phyloP scores from a whole-genome alignment of 2,797 vertebrate species.

The Bovichtus diacanthus region DNA sequence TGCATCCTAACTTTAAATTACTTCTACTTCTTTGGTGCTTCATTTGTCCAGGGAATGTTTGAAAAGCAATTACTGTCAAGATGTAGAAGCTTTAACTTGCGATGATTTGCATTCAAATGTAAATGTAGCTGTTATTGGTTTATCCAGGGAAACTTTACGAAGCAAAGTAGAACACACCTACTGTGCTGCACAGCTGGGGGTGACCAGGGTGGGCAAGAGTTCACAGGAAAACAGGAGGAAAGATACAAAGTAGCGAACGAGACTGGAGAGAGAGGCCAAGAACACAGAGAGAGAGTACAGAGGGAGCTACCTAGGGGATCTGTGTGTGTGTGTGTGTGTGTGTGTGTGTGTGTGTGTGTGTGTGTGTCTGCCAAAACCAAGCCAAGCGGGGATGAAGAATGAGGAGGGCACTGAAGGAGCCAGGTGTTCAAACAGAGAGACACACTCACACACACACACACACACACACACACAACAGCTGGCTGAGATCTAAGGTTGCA shows the following conservation, averaged over 20 bases:
- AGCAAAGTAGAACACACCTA: constrained; percentile 27
- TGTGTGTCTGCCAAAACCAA: constrained; percentile 49
- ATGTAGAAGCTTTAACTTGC: constrained; percentile 9
- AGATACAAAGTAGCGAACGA: constrained; percentile 2
- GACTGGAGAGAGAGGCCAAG: constrained; percentile 4
- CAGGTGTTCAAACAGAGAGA: constrained; percentile 66
- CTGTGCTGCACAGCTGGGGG: constrained; percentile 40
- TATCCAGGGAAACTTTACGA: constrained; percentile 26
- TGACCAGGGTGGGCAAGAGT: constrained; percentile 3
- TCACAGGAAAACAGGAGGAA: constrained; percentile 25
- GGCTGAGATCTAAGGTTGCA: constrained; percentile 40
- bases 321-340: constrained; percentile 15
- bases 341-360: constrained; percentile 6
- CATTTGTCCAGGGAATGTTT: constrained; percentile 25
- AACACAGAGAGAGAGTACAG: constrained; percentile 3
- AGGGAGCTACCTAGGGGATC: constrained; percentile 16
- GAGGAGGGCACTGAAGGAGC: constrained; percentile 45
- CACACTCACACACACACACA: constrained; percentile 17
- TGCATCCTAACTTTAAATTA: not conserved
- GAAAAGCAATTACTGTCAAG: constrained; percentile 33
- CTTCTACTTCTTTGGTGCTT: constrained; percentile 4
- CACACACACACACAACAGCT: constrained; percentile 38
- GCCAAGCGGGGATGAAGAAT: constrained; percentile 70
- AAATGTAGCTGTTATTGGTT: constrained; percentile 41
- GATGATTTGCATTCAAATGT: constrained; percentile 45